Evolutionary conservation across 2,888 invertebrate genomes (phyloP).

Genomic region (Epinotia nisella): DNA sequence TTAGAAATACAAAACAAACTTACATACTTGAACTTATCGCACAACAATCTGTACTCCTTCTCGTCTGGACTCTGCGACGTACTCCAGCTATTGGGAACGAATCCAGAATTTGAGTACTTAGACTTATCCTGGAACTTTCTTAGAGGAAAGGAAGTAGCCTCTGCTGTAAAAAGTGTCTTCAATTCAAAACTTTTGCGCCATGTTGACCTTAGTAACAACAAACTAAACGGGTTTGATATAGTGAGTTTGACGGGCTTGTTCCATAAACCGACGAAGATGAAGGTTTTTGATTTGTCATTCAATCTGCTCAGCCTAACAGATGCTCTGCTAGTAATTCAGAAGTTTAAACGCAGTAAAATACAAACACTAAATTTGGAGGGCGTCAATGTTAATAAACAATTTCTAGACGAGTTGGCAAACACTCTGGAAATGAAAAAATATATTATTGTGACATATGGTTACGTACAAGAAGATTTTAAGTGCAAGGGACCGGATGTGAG

Average conservation of each 20-base stretch:
- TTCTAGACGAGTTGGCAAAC: constrained; percentile 51
- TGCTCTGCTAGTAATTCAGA: constrained; percentile 2
- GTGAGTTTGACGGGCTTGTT: constrained; percentile 46
- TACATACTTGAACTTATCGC: constrained; percentile 55
- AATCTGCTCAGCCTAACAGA: constrained; percentile 21
- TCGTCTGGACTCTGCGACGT: constrained; percentile 50
- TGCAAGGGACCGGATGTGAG: constrained; percentile 51
- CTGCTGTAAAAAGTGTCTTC: constrained; percentile 47
- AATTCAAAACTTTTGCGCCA: constrained; percentile 18
- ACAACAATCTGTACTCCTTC: constrained; percentile 53
- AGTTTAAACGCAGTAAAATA: constrained; percentile 4
- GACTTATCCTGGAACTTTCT: constrained; percentile 58
- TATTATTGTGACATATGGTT: constrained; percentile 56
- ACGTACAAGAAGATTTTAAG: constrained; percentile 48
- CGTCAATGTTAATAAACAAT: constrained; percentile 56
- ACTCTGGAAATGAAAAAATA: constrained; percentile 51
- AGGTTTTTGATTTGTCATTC: constrained; percentile 18
- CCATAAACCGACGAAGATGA: constrained; percentile 12
- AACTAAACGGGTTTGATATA: constrained; percentile 49
- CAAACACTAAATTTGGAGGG: constrained; percentile 20
- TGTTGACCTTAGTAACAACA: constrained; percentile 52
- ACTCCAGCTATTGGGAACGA: constrained; percentile 49
- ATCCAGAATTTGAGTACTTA: constrained; percentile 49
- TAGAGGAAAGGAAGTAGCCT: constrained; percentile 49
- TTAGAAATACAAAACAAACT: constrained; percentile 55